Base-by-base conservation (phyloP, 2,113 vertebrate genomes). In the Hemibates koningsi region DNA sequence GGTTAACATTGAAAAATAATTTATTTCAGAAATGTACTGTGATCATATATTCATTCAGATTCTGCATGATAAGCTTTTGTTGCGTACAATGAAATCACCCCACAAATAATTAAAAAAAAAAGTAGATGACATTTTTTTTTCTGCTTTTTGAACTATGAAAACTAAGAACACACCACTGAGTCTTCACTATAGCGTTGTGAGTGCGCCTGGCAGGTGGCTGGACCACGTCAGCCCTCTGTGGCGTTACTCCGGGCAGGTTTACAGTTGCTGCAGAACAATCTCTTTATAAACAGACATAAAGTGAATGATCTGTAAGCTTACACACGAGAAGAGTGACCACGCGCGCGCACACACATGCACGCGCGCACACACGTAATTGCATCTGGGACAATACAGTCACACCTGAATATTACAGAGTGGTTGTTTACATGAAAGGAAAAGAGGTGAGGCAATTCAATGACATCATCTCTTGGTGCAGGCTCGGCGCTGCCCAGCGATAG, bases 11-110 rank as follows among this genome's bases (percentile, higher is more conserved):
- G 95, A 96, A 96, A 96, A 96, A 96, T 96, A 94, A 96, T 96
- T 96, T 96, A 96, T 96, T 96, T 96, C 92, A 91, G 95, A 96
- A 96, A 96, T 93, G 94, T 95, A 94, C 93, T 92, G 94, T 95
- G 95, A 96, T 95, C 93, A 95, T 94, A 96, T 95, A 95, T 95
- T 92, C 96, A 96, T 93, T 95, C 95, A 96, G 91, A 92, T 93
- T 93, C 92, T 91, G 95, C 94, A 94, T 94, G 95, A 95, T 94
- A 95, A 95, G 94, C 93, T 89, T 93, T 93, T 93, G 91, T 92
- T 92, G 94, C 92, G 89, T 94, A 96, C 92, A 96, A 94, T 96
- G 91, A 95, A 94, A 93, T 96, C 94, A 96, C 95, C 91, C 91
- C 93, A 96, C 94, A 94, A 89, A 93, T 86, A 91, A 83, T 88